Base-by-base conservation (phyloP, 2,113 vertebrate species). In the Myanophis thanlyinensis region DNA sequence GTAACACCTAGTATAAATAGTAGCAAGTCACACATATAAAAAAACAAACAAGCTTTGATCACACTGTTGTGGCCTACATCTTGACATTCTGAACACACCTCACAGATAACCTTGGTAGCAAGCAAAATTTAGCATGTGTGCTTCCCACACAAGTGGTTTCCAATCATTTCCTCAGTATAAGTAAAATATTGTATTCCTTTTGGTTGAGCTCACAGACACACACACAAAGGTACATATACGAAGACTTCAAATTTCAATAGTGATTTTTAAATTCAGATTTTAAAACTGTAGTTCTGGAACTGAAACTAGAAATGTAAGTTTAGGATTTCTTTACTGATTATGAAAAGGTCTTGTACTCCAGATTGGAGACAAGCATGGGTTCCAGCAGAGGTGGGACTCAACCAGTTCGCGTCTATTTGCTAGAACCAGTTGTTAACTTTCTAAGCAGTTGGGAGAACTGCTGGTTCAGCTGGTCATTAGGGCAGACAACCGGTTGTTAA, bases 1-100 rank as follows among this genome's bases (percentile, higher is more conserved):
- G 96, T 96, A 91, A 96, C 2, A 73, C n/a, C 35, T 44, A 22
- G 18, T 80, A 80, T 80, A 80, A 80, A 80, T 40, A 9, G 7
- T 80, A 80, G 73, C 2, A 40, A 80, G 35, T 40, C 18, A 44
- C 35, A 13, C 0, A 9, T 35, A 80, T 9, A 80, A 20, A 80
- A 54, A 40, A 20, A 35, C 35, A 80, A 8, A 80, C 3, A 80
- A 44, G 35, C 35, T 80, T 80, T 44, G 6, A 80, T 80, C 73
- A 59, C 56, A 59, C 35, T 80, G 18, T 80, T 40, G 6, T 44
- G 35, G 35, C n/a, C 12, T 13, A 4, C 11, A 48, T 27, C 47
- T 49, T 27, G 23, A 25, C 0, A 1, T 48, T 49, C 12, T 86
- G 85, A 25, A 10, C 9, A 85, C 44, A 22, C 20, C 30, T 47